Conservation (phyloP, 2,113 vertebrate species). For the Saguinus midas region DNA sequence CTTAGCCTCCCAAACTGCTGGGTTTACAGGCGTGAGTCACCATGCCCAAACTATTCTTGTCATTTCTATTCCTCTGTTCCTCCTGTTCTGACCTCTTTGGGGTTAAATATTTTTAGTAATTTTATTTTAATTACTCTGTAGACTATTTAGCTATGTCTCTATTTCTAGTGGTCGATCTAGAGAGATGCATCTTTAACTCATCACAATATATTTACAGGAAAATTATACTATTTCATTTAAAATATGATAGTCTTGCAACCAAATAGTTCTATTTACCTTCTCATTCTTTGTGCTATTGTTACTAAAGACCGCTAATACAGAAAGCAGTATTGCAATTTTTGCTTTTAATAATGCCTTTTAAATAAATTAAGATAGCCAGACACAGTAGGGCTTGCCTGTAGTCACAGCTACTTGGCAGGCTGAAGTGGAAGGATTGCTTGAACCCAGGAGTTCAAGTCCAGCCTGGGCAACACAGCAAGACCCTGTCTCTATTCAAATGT, state of each 20-base stretch:
- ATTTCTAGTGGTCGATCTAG: neutral
- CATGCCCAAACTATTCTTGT: neutral
- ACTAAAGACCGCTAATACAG: neutral
- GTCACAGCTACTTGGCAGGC: neutral
- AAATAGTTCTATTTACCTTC: neutral
- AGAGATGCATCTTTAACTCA: neutral
- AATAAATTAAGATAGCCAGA: neutral
- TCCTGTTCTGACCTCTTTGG: neutral
- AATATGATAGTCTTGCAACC: neutral
- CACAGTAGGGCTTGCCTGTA: neutral
- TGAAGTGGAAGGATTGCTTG: neutral
- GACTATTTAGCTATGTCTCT: neutral
- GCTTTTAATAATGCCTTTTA: neutral
- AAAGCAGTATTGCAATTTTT: neutral
- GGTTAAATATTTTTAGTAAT: neutral
- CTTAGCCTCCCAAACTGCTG: too few relatives aligned
- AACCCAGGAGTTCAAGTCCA: neutral
- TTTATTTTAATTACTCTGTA: neutral
- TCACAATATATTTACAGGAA: neutral
- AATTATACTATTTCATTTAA: neutral
- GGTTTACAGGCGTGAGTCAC: too few relatives aligned
- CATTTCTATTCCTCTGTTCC: neutral
- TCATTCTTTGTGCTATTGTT: neutral
- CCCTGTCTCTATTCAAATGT: neutral
- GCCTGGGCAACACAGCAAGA: neutral